These are phyloP conservation scores for Lophius piscatorius DNA, from an alignment of 2,113 vertebrate genomes.

Conservation along the genomic window DNA sequence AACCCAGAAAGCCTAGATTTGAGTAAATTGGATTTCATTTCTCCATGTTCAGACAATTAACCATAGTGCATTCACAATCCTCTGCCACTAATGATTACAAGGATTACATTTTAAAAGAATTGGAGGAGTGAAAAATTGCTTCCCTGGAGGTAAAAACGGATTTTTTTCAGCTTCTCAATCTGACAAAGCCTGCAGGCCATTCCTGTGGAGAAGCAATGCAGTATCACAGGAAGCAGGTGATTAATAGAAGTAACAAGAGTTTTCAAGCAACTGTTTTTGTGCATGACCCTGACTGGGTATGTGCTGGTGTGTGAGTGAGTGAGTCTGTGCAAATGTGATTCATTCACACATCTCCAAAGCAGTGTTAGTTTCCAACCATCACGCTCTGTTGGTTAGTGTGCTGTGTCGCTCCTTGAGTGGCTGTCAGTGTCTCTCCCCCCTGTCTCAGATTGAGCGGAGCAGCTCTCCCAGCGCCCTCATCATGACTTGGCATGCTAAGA, in stretches of 20 bases:
- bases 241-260: slow-evolving; percentile 6
- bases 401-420: slow-evolving; percentile 18
- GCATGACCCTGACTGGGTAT: slow-evolving; percentile 1
- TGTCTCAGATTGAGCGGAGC: slow-evolving; percentile 41
- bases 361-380: slow-evolving; percentile 20
- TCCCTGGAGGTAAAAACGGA: slow-evolving; percentile 22
- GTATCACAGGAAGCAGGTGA: slow-evolving; percentile 35
- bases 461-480: slow-evolving; percentile 40
- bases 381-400: slow-evolving; percentile 23
- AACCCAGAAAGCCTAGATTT: slow-evolving; percentile 9
- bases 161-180: slow-evolving; percentile 21
- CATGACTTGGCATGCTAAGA: slow-evolving; percentile 51
- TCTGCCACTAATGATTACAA: slow-evolving; percentile 34
- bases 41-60: slow-evolving; percentile 37
- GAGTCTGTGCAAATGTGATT: slow-evolving; percentile 45
- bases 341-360: slow-evolving; percentile 40
- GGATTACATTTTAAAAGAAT: slow-evolving; percentile 47
- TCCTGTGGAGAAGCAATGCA: slow-evolving; percentile 52
- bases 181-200: slow-evolving; percentile 44
- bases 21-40: slow-evolving; percentile 26
- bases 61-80: slow-evolving; percentile 42
- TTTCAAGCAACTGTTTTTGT: background rate
- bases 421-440: no score
- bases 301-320: slow-evolving; percentile 15
- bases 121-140: slow-evolving; percentile 37